phyloP scores from a whole-genome alignment of 1,140 invertebrate genomes.

The Andrena cerasifolii region DNA sequence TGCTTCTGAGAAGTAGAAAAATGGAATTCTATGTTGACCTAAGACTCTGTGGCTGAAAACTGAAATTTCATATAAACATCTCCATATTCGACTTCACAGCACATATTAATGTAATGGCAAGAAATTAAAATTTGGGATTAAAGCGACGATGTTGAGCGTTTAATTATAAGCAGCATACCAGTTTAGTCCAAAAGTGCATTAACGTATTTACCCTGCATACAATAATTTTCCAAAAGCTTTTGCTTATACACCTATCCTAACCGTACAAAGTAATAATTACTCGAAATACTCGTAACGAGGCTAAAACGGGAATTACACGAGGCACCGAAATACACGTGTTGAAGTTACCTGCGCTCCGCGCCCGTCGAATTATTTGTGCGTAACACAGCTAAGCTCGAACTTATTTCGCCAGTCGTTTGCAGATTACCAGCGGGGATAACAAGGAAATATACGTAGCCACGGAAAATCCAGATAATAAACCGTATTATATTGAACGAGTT shows the following conservation, averaged over 20 bases:
- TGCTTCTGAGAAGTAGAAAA: too few relatives aligned
- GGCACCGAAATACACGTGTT: too few relatives aligned
- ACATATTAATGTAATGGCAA: too few relatives aligned
- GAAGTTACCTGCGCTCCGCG: too few relatives aligned
- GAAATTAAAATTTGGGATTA: too few relatives aligned
- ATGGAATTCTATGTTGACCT: too few relatives aligned
- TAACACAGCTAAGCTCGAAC: background rate
- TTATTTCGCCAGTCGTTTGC: background rate
- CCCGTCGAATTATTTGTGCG: constrained; percentile 6
- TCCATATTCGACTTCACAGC: too few relatives aligned
- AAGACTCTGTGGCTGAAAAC: too few relatives aligned
- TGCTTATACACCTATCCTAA: background rate
- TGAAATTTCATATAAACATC: too few relatives aligned
- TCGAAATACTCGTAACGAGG: background rate
- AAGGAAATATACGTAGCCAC: background rate
- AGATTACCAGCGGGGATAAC: background rate
- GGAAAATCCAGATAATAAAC: constrained; percentile 19
- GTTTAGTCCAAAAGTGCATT: too few relatives aligned
- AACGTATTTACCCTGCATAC: background rate
- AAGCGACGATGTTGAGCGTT: too few relatives aligned
- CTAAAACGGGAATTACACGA: background rate
- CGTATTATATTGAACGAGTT: constrained; percentile 10
- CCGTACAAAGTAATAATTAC: background rate
- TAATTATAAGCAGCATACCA: too few relatives aligned
- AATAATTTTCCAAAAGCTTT: background rate